Evolutionary conservation across 2,113 vertebrate species (phyloP).

Genomic region (Pollimyrus isidori): DNA sequence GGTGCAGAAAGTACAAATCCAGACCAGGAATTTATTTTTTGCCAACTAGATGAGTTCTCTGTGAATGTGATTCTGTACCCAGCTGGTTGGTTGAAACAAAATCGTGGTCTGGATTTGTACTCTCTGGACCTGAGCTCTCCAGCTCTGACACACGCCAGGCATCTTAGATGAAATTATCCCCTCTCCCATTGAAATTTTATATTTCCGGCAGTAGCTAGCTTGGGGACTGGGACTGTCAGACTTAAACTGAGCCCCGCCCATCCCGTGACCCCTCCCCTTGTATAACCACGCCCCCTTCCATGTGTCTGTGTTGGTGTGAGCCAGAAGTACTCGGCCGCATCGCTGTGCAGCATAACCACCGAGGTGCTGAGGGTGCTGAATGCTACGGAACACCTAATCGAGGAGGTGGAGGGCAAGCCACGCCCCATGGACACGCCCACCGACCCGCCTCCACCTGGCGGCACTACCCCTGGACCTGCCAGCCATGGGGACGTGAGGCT

Average conservation of each 20-base stretch:
- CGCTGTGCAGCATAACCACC: constrained; percentile 96
- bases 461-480: constrained; percentile 57
- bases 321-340: constrained; percentile 93
- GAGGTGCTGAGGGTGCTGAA: constrained; percentile 94
- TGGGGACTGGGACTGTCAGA: neutral
- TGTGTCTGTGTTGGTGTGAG: constrained; percentile 29
- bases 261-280: neutral
- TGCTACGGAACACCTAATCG: constrained; percentile 90
- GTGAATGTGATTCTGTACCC: neutral
- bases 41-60: neutral
- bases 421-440: constrained; percentile 51
- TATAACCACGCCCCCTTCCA: neutral
- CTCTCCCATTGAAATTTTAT: neutral
- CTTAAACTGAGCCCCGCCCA: neutral
- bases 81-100: neutral
- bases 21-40: neutral
- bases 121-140: neutral
- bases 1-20: neutral
- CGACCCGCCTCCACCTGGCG: neutral
- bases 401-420: constrained; percentile 64
- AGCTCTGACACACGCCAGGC: neutral
- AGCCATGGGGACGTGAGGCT: constrained; percentile 67
- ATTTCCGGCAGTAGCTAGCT: neutral
- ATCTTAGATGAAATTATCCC: neutral
- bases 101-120: neutral